Conservation (phyloP, 2,888 invertebrate species). For the Chloromyia formosa region DNA sequence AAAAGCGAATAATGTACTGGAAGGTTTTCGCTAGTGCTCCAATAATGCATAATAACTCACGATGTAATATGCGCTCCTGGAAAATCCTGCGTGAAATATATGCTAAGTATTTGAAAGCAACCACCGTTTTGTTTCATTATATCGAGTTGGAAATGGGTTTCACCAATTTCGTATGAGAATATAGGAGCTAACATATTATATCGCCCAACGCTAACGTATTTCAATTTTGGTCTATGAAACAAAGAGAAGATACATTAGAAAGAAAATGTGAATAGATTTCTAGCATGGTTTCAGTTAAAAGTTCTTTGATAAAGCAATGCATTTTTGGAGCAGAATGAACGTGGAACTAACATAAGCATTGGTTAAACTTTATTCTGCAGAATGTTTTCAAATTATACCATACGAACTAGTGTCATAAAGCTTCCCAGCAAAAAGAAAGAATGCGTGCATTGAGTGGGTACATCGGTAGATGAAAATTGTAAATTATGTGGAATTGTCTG, state of each 20-base stretch:
- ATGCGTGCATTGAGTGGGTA: no score
- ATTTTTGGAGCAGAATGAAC: neutral
- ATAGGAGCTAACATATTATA: neutral
- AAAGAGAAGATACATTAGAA: neutral
- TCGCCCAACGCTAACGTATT: neutral
- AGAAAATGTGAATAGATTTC: neutral
- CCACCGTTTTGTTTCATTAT: conserved; percentile 2
- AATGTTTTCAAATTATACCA: no score
- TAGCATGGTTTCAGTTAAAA: neutral
- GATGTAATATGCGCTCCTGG: conserved; percentile 19
- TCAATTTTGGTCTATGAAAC: neutral
- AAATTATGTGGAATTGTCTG: no score
- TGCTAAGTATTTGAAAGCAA: neutral
- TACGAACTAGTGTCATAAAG: no score
- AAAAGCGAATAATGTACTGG: neutral
- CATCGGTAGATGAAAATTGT: no score
- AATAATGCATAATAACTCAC: neutral
- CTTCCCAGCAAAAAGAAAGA: no score
- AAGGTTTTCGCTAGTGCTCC: neutral
- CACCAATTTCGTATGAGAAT: neutral
- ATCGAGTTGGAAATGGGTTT: conserved; percentile 2
- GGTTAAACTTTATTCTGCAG: no score
- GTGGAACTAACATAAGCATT: neutral
- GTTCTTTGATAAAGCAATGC: neutral
- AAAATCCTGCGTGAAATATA: conserved; percentile 34